phyloP scores from a whole-genome alignment of 1,140 invertebrate genomes.

The Neotoxoptera formosana region DNA sequence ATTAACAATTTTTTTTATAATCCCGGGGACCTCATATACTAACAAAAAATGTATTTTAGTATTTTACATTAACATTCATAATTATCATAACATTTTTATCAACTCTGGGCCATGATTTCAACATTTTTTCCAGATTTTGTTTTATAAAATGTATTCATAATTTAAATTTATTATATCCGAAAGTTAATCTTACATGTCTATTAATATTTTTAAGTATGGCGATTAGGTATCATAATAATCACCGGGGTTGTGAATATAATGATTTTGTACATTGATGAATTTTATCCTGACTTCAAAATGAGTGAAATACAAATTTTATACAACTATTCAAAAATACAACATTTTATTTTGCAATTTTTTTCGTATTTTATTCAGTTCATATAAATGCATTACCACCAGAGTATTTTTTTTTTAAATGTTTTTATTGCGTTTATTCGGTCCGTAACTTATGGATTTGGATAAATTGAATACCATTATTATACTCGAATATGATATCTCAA shows the following conservation, averaged over 20 bases:
- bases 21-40: not conserved
- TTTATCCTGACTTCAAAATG: not conserved
- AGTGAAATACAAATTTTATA: not conserved
- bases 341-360: not conserved
- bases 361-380: not conserved
- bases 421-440: not conserved
- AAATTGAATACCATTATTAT: not conserved
- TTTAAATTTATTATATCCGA: not conserved
- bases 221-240: not conserved
- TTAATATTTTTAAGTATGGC: too few species aligned
- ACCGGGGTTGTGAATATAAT: not conserved
- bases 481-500: not conserved
- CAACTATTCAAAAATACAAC: not conserved
- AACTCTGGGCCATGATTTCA: not conserved
- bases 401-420: too few species aligned
- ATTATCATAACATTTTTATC: not conserved
- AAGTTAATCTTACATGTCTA: not conserved
- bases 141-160: not conserved
- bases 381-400: not conserved
- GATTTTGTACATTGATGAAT: not conserved
- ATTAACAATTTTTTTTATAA: not conserved
- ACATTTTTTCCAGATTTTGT: not conserved
- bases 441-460: not conserved
- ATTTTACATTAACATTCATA: not conserved
- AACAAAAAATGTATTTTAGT: not conserved